These are phyloP conservation scores for Pangasius mekongensis DNA, from an alignment of 2,797 vertebrate genomes.

Conservation along the genomic window DNA sequence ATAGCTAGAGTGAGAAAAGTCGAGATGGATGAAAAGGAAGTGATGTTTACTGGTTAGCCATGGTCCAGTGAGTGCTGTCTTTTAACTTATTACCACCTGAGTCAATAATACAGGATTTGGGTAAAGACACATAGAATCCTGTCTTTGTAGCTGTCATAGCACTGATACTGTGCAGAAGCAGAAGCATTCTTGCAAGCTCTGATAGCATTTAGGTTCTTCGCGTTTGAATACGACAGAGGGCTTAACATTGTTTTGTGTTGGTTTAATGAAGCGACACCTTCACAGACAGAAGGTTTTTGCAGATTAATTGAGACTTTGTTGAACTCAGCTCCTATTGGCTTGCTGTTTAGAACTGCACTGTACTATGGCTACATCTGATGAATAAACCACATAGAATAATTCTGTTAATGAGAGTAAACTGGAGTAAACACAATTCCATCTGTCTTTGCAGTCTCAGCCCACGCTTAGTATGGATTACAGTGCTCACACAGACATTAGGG, in stretches of 20 bases:
- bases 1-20: slow-evolving; percentile 49
- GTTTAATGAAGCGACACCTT: neutral
- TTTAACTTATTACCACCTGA: neutral
- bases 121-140: neutral
- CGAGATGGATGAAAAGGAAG: slow-evolving; percentile 23
- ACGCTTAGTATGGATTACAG: slow-evolving; percentile 34
- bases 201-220: neutral
- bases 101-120: neutral
- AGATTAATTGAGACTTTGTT: neutral
- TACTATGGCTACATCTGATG: neutral
- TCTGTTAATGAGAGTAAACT: slow-evolving; percentile 20
- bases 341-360: neutral
- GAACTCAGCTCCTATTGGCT: neutral
- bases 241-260: neutral
- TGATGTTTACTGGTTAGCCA: slow-evolving; percentile 34
- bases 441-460: slow-evolving; percentile 28
- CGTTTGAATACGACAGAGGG: neutral
- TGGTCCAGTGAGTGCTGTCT: slow-evolving; percentile 1
- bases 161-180: too few species aligned
- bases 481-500: slow-evolving; percentile 28
- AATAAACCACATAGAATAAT: neutral
- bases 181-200: too few species aligned
- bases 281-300: neutral
- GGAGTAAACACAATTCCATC: slow-evolving; percentile 28
- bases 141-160: neutral